Evolutionary conservation across 1,140 invertebrate genomes (phyloP).

Genomic region (Ditylenchus dipsaci): DNA sequence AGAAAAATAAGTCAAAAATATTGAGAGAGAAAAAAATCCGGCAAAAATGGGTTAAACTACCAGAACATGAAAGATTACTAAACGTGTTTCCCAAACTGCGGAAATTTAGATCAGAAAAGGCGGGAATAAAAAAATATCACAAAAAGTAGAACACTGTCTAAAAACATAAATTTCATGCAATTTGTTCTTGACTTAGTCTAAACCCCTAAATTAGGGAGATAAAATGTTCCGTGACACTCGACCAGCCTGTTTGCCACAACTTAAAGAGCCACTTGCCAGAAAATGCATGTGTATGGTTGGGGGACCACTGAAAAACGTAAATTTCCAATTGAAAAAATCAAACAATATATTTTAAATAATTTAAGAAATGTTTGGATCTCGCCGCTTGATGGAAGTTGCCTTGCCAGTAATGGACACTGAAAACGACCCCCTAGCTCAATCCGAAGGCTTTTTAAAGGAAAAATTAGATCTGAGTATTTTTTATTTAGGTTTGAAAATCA

Average conservation of each 20-base stretch:
- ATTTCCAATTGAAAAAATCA: neutral
- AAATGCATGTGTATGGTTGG: conserved; percentile 1
- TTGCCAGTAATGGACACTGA: neutral
- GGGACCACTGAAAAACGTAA: neutral
- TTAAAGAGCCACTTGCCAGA: neutral
- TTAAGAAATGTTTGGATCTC: neutral
- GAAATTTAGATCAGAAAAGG: too few species aligned
- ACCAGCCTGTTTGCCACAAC: neutral
- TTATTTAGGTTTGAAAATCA: neutral
- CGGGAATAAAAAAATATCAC: too few species aligned
- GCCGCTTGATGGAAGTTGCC: neutral
- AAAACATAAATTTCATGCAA: too few species aligned
- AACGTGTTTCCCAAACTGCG: too few species aligned
- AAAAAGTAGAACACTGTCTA: too few species aligned
- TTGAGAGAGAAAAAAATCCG: too few species aligned
- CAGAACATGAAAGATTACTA: too few species aligned
- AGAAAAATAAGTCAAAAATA: too few species aligned
- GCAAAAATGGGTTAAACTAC: too few species aligned
- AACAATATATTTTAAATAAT: neutral
- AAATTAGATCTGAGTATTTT: neutral
- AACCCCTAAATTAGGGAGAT: neutral
- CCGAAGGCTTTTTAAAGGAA: neutral
- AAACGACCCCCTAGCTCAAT: neutral
- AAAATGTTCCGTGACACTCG: neutral
- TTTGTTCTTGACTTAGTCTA: too few species aligned